Evolutionary conservation across 23 tunicate species (phyloP).

Genomic region (Styela clava): DNA sequence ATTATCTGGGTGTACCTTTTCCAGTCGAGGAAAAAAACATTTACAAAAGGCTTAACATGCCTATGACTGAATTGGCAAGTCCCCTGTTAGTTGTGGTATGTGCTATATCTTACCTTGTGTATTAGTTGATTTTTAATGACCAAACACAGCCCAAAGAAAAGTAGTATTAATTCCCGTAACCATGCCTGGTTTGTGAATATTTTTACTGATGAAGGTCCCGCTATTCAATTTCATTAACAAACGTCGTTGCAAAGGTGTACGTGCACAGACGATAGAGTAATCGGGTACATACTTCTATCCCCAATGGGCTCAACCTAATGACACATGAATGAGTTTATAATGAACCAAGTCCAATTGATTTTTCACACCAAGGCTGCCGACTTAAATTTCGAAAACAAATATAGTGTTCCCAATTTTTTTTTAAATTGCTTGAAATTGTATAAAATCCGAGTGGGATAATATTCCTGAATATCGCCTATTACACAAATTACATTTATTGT

Average conservation of each 20-base stretch:
- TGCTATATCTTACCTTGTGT: no score
- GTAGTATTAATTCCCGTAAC: no score
- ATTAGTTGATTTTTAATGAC: no score
- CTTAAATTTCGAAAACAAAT: neutral
- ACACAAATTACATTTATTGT: no score
- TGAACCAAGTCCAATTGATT: neutral
- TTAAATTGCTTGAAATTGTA: no score
- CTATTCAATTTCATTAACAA: no score
- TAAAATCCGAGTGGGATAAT: no score
- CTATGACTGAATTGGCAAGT: neutral
- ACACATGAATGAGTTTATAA: neutral
- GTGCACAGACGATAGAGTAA: neutral
- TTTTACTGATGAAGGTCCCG: no score
- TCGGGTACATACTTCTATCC: neutral
- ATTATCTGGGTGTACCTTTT: neutral
- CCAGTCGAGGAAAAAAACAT: neutral
- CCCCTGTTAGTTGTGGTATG: neutral
- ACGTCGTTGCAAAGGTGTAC: neutral
- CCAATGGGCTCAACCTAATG: neutral
- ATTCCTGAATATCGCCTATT: no score
- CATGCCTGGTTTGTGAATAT: no score
- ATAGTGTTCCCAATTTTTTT: neutral
- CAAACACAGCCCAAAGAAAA: no score
- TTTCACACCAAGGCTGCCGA: neutral
- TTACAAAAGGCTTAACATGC: neutral